phyloP scores from a whole-genome alignment of 2,113 vertebrate genomes.

The Nannobrachium achirus region DNA sequence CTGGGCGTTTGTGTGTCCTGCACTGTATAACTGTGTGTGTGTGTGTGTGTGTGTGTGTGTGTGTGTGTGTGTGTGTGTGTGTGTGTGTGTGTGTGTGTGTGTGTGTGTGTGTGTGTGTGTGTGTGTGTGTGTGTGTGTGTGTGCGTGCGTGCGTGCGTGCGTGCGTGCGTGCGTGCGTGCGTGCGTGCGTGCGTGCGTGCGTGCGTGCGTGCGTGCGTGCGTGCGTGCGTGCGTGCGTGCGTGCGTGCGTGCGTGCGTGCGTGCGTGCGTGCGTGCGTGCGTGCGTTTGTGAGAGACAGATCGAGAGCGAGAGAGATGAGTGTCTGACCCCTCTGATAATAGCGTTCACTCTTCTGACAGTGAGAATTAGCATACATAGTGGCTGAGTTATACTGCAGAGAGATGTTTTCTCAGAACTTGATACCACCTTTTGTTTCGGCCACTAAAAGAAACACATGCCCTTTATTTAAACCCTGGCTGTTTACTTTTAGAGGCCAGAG shows the following conservation, averaged over 20 bases:
- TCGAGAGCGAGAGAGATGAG: constrained; percentile 34
- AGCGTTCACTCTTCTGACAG: constrained; percentile 59
- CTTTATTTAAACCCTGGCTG: no score
- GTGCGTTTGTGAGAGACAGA: background rate
- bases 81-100: constrained; percentile 8
- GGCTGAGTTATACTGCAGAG: constrained; percentile 34
- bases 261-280: background rate
- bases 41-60: no score
- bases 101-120: background rate
- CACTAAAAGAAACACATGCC: background rate
- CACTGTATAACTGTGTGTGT: no score
- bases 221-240: background rate
- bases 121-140: background rate
- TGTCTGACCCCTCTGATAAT: constrained; percentile 59
- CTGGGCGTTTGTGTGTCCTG: no score
- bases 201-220: background rate
- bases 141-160: no score
- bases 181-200: constrained; percentile 2
- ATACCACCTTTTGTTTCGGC: constrained; percentile 29
- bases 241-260: background rate
- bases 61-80: constrained; percentile 1
- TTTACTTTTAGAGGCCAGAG: no score
- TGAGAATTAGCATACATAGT: constrained; percentile 72
- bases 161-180: constrained; percentile 3
- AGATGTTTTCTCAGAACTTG: constrained; percentile 30